phyloP scores from a whole-genome alignment of 2,888 invertebrate species.

The Melanchra persicariae region DNA sequence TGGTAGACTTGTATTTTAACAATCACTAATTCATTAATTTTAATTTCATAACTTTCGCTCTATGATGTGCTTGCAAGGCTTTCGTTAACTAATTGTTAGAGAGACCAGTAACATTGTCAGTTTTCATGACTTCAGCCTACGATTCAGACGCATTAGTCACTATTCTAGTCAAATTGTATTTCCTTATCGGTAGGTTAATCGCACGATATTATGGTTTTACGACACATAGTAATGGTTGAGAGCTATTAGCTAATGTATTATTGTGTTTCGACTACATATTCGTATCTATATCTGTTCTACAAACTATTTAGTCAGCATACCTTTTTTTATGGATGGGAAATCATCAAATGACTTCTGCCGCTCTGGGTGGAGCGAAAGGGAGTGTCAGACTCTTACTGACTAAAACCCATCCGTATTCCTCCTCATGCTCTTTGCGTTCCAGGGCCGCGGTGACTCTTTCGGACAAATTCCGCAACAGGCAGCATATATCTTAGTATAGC shows the following conservation, averaged over 20 bases:
- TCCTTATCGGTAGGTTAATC: neutral
- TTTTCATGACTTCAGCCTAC: neutral
- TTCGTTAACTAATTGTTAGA: neutral
- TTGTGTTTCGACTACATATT: neutral
- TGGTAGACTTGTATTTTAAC: neutral
- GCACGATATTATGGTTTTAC: slow-evolving; percentile 6
- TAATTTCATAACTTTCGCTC: neutral
- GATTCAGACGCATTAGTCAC: neutral
- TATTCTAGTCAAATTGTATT: neutral
- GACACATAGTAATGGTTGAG: neutral
- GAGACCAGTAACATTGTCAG: neutral
- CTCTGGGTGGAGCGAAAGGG: no score
- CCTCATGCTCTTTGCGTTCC: no score
- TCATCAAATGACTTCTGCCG: no score
- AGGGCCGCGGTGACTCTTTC: no score
- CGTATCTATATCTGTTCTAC: neutral
- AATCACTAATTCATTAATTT: neutral
- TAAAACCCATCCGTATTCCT: no score
- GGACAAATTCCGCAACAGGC: no score
- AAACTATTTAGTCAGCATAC: slow-evolving; percentile 1
- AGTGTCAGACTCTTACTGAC: no score
- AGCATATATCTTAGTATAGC: no score
- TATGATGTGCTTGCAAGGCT: no score
- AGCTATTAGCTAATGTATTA: neutral
- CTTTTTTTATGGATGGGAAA: no score